These are phyloP conservation scores for Coregonus clupeaformis DNA, from an alignment of 2,113 vertebrate genomes.

Conservation along the genomic window DNA sequence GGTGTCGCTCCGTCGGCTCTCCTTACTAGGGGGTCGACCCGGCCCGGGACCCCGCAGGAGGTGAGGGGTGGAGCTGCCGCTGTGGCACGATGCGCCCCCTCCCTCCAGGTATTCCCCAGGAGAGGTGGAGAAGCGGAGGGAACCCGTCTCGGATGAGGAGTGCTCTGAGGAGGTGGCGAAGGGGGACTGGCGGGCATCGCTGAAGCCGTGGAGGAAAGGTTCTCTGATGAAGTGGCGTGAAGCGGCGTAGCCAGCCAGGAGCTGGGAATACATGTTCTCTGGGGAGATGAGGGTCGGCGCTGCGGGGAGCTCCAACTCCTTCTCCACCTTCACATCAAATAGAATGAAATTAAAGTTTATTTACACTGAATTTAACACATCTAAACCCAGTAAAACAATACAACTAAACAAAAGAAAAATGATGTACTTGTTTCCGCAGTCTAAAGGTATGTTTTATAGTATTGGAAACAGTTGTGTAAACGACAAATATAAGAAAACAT, in stretches of 20 bases:
- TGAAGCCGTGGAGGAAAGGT: constrained; percentile 92
- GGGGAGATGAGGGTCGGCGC: constrained; percentile 89
- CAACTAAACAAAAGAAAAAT: too few species aligned
- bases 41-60: constrained; percentile 89
- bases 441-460: too few species aligned
- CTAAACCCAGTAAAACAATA: too few species aligned
- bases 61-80: constrained; percentile 95
- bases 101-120: constrained; percentile 94
- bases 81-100: constrained; percentile 89
- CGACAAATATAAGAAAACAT: too few species aligned
- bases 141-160: constrained; percentile 97
- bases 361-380: too few species aligned
- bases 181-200: constrained; percentile 95
- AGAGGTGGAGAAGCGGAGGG: constrained; percentile 96
- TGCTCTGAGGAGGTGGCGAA: constrained; percentile 97
- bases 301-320: constrained; percentile 94
- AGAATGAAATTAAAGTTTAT: too few species aligned
- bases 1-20: constrained; percentile 93
- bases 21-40: constrained; percentile 94
- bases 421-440: too few species aligned
- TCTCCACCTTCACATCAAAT: constrained; percentile 77
- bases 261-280: constrained; percentile 98
- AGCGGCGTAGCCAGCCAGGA: constrained; percentile 95
- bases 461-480: too few species aligned
- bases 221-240: constrained; percentile 99